Percentiles rank a stretch among this genome's conserved stretches.
Evolutionary conservation across 2,888 invertebrate genomes (phyloP).

Genomic region (Dione juno): DNA sequence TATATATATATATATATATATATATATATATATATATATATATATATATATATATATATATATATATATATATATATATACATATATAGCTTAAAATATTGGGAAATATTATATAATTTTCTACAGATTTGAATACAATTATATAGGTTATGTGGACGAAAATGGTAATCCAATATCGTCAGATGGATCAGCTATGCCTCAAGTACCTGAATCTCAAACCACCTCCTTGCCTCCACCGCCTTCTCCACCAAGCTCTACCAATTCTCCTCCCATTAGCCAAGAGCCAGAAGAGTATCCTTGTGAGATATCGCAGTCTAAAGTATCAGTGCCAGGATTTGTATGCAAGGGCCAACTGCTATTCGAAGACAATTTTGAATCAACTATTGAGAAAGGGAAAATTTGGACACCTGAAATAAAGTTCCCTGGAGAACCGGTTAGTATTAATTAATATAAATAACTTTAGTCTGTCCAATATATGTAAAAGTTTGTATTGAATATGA

Average conservation of each 20-base stretch:
- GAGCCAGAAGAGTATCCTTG: conserved; percentile 57
- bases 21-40: too few relatives aligned
- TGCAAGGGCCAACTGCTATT: conserved; percentile 86
- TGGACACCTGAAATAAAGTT: conserved; percentile 85
- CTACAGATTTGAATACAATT: too few relatives aligned
- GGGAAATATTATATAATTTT: too few relatives aligned
- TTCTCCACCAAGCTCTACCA: conserved; percentile 9
- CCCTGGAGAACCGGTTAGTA: conserved; percentile 84
- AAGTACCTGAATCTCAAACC: conserved; percentile 8
- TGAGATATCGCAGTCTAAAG: conserved; percentile 63
- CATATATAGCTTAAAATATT: too few relatives aligned
- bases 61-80: too few relatives aligned
- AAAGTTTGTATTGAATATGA: too few relatives aligned
- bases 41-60: too few relatives aligned
- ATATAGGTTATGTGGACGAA: conserved; percentile 66
- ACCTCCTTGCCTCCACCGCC: conserved; percentile 37
- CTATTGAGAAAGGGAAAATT: conserved; percentile 69
- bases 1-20: too few relatives aligned
- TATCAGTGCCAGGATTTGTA: conserved; percentile 65
- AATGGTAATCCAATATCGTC: conserved; percentile 58
- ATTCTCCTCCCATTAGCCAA: conserved; percentile 10
- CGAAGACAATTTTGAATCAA: conserved; percentile 82
- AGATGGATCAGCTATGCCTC: conserved; percentile 29
- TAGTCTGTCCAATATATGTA: too few relatives aligned
- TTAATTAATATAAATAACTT: background rate